phyloP scores from a whole-genome alignment of 2,888 invertebrate species.

The Colostygia pectinataria region DNA sequence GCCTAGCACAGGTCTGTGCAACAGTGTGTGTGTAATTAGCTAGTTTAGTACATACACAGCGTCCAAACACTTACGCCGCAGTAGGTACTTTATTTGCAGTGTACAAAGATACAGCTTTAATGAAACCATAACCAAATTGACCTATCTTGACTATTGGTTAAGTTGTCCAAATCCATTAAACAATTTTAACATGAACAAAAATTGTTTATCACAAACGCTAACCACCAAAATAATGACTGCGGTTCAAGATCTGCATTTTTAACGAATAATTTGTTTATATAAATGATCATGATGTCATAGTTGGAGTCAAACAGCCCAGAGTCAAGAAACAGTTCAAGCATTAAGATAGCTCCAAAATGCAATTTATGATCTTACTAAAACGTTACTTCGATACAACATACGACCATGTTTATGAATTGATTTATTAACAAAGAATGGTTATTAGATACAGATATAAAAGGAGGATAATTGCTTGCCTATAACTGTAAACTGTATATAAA shows the following conservation, averaged over 20 bases:
- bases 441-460: conserved; percentile 35
- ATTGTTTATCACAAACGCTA: conserved; percentile 33
- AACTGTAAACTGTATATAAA: conserved; percentile 39
- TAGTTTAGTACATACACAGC: too few species aligned
- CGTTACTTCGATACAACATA: conserved; percentile 25
- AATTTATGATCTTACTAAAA: conserved; percentile 26
- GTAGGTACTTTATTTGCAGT: too few species aligned
- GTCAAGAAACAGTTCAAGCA: conserved; percentile 13
- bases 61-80: too few species aligned
- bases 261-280: conserved; percentile 9
- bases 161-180: too few species aligned
- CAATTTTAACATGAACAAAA: conserved; percentile 13
- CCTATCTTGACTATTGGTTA: too few species aligned
- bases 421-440: conserved; percentile 31
- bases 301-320: background rate
- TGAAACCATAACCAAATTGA: too few species aligned
- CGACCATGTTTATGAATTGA: conserved; percentile 29
- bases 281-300: conserved; percentile 23
- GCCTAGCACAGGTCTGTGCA: too few species aligned
- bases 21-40: too few species aligned
- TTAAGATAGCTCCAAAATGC: conserved; percentile 22
- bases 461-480: conserved; percentile 35
- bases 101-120: too few species aligned
- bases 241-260: background rate
- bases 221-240: background rate